Evolutionary conservation across 2,888 invertebrate genomes (phyloP), one percentile per base, ranked within the genome.

Genomic region (Lasioglossum lativentre): DNA sequence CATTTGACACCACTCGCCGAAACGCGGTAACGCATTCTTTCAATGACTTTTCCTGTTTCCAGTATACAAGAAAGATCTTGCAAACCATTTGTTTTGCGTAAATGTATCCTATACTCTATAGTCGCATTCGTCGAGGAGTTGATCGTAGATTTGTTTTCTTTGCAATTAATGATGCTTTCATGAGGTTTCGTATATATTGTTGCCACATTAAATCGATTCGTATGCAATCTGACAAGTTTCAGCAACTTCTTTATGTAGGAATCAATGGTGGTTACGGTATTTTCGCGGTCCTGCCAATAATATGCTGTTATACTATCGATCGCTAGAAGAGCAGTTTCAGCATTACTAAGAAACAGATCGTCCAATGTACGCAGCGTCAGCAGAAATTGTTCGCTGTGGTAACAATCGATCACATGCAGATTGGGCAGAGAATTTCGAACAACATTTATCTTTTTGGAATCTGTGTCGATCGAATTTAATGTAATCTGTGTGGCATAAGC

Each of bases 121-220:
- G 79, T n/a, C n/a, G n/a, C 23, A 23, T 66, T 45, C 56, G 2
- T 23, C 4, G 3, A 42, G 0, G 0, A n/a, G 4, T 75, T 40
- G 34, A 4, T 59, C 8, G 47, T 94, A 92, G 23, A 16, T 23
- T 38, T 66, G 2, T 72, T 76, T 10, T 34, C n/a, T 56, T 71
- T 23, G 6, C 6, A n/a, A 40, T 16, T 38, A 38, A 52, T 0
- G 2, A 23, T 47, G 8, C 96, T 96, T 93, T 96, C 95, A 90
- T 93, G 94, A 71, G 96, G 96, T 93, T 95, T 96, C 77, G 96
- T 96, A 90, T 96, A 97, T 56, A 96, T 89, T 77, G 96, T 94
- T 72, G 94, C 93, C 73, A 96, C 93, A 93, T 96, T 96, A 88
- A 96, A 96, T 88, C 96, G 95, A 91, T 95, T 95, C 38, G 95